Percentiles rank a stretch among this genome's conserved stretches.
Evolutionary conservation across 2,888 invertebrate genomes (phyloP).

Genomic region (Mimachlamys varia): DNA sequence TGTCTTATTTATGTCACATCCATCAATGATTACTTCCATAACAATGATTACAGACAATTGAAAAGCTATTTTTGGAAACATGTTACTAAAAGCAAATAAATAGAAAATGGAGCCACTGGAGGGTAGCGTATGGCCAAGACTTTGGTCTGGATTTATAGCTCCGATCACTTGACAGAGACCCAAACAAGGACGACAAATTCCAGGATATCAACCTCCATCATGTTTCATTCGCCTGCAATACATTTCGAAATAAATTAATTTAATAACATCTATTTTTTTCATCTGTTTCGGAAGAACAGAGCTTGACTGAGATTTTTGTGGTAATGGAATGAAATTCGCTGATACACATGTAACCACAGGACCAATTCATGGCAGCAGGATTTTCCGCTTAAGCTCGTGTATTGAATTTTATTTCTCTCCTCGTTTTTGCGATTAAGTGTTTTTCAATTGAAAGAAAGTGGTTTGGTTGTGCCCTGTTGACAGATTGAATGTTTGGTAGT

Average conservation of each 20-base stretch:
- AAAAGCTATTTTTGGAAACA: not conserved
- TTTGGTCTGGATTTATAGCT: not conserved
- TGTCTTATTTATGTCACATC: not conserved
- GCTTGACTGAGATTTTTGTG: not conserved
- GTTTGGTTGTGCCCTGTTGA: not conserved
- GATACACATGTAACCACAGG: not conserved
- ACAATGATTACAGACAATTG: not conserved
- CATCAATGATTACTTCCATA: not conserved
- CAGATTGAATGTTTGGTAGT: not conserved
- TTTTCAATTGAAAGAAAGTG: not conserved
- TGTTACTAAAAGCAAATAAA: not conserved
- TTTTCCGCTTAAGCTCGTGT: not conserved
- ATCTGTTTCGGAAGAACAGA: not conserved
- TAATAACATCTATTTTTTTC: not conserved
- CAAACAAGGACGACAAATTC: not conserved
- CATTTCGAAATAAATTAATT: not conserved
- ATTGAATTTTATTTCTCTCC: not conserved
- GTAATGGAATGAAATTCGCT: not conserved
- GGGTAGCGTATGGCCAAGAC: conserved; percentile 14
- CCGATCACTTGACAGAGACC: not conserved
- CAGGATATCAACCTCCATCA: not conserved
- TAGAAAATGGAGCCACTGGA: conserved; percentile 11
- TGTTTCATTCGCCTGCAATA: not conserved
- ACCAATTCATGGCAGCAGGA: not conserved
- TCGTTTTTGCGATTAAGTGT: not conserved